A percentile compares a stretch with the other conserved stretches of the same genome.
phyloP scores from a whole-genome alignment of 2,113 vertebrate species.

The Micronycteris hirsuta region DNA sequence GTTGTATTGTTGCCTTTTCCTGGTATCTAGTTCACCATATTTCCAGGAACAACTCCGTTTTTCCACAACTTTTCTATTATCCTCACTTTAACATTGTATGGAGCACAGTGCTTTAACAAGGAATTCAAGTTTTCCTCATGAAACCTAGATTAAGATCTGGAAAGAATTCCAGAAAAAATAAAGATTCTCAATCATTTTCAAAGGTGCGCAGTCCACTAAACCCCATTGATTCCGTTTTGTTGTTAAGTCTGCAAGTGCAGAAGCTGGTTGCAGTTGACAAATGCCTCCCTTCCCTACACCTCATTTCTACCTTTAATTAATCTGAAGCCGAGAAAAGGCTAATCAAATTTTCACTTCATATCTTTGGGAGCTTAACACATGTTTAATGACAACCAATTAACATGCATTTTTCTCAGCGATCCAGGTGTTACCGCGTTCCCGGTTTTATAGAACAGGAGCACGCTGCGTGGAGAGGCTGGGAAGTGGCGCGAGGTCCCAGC shows the following conservation, averaged over 20 bases:
- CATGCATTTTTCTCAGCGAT: background rate
- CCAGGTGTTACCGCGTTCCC: background rate
- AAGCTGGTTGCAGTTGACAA: background rate
- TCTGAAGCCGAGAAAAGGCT: background rate
- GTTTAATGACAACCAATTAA: background rate
- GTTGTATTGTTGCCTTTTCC: background rate
- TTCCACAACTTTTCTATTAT: background rate
- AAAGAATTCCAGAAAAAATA: background rate
- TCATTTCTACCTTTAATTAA: background rate
- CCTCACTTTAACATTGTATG: background rate
- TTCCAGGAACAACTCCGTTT: background rate
- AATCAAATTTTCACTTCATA: background rate
- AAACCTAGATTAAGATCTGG: conserved; percentile 5
- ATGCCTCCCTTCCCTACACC: background rate
- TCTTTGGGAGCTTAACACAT: background rate
- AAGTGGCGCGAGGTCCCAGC: background rate
- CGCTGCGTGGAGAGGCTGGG: background rate
- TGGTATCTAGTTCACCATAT: background rate
- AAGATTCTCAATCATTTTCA: conserved; percentile 9
- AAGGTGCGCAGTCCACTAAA: background rate
- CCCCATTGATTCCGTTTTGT: background rate
- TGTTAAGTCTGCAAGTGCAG: background rate
- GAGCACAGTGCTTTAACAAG: background rate
- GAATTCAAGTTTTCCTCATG: background rate
- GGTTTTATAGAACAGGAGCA: background rate